These are phyloP conservation scores for Norana najaformis DNA, from an alignment of 2,888 invertebrate genomes.

Conservation along the genomic window DNA sequence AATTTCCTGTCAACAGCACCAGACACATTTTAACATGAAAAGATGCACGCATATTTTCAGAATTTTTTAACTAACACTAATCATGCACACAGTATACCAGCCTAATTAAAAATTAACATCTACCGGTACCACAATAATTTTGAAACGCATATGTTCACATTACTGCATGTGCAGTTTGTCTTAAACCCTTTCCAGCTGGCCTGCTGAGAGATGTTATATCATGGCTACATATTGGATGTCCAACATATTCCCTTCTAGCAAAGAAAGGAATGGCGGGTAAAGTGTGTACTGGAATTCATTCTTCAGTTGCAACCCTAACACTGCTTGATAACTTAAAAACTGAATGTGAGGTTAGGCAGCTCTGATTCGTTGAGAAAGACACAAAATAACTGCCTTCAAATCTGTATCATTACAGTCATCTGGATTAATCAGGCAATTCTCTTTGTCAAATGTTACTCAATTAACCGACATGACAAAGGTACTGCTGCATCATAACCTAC, in stretches of 20 bases:
- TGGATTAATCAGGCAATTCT: background rate
- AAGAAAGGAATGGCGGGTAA: too few species aligned
- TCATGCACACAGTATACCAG: too few species aligned
- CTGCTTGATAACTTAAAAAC: background rate
- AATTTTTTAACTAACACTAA: too few species aligned
- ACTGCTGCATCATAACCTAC: background rate
- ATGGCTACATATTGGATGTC: too few species aligned
- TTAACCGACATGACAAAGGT: slow-evolving; percentile 5
- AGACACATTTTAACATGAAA: background rate
- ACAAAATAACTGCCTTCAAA: background rate
- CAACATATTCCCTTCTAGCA: too few species aligned
- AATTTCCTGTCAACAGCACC: background rate
- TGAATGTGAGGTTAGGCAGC: background rate
- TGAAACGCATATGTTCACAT: too few species aligned
- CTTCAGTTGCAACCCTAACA: background rate
- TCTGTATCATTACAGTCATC: too few species aligned
- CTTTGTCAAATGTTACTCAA: background rate
- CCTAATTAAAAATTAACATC: too few species aligned
- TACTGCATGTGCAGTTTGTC: too few species aligned
- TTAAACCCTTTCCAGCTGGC: too few species aligned
- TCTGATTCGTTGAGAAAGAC: background rate
- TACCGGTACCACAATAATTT: too few species aligned
- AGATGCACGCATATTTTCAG: background rate
- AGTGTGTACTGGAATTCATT: background rate
- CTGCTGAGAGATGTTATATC: too few species aligned